Conservation (phyloP, 2,797 vertebrate species). For the Apogon hyalosoma region DNA sequence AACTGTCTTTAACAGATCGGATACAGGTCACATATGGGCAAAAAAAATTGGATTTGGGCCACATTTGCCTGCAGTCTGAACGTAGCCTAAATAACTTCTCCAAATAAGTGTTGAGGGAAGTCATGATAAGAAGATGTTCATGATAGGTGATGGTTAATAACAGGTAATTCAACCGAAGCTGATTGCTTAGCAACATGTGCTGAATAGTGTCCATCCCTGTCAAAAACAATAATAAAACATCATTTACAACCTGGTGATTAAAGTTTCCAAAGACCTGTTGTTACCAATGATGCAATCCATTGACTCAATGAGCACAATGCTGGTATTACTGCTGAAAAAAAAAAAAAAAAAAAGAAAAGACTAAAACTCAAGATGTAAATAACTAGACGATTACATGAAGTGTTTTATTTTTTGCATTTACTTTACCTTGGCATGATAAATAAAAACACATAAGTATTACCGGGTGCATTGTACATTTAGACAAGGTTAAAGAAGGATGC, state of each 20-base stretch:
- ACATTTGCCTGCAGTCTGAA: too few species aligned
- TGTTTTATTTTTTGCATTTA: too few species aligned
- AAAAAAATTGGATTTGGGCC: too few species aligned
- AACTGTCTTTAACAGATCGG: too few species aligned
- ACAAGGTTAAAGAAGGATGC: too few species aligned
- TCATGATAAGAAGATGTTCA: constrained; percentile 48
- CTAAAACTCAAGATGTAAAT: too few species aligned
- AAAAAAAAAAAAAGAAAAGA: constrained; percentile 1
- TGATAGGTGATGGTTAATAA: neutral
- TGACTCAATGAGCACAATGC: constrained; percentile 21
- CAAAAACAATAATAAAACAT: constrained; percentile 54
- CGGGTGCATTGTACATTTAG: too few species aligned
- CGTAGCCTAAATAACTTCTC: too few species aligned
- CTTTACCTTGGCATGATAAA: too few species aligned
- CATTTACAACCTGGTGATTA: constrained; percentile 49
- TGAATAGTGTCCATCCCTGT: constrained; percentile 23
- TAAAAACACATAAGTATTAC: too few species aligned
- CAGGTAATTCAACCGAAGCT: constrained; percentile 16
- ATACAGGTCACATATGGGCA: too few species aligned
- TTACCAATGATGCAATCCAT: constrained; percentile 39
- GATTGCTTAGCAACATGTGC: constrained; percentile 45
- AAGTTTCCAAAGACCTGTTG: constrained; percentile 47
- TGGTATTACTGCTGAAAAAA: neutral
- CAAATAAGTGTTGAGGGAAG: neutral
- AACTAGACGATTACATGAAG: too few species aligned